These are phyloP conservation scores for Amblyopsis hoosieri DNA, from an alignment of 2,797 vertebrate species.

Conservation along the genomic window DNA sequence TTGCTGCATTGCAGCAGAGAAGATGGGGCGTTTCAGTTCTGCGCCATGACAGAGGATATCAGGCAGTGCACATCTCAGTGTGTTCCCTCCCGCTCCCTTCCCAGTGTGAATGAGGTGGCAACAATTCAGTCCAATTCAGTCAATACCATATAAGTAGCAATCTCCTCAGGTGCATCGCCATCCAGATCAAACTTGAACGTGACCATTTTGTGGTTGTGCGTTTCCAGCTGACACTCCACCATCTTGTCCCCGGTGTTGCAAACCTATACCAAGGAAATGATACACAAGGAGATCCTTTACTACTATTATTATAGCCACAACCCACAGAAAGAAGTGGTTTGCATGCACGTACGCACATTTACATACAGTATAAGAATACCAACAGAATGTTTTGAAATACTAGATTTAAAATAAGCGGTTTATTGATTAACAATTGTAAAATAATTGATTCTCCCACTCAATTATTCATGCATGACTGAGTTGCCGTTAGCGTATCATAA, in stretches of 20 bases:
- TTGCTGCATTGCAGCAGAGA: constrained; percentile 64
- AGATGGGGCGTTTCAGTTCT: constrained; percentile 37
- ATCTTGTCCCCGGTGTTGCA: constrained; percentile 98
- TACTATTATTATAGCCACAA: not conserved
- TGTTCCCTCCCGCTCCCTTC: not conserved
- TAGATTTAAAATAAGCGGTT: too few species aligned
- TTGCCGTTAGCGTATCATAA: too few species aligned
- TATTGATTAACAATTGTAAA: too few species aligned
- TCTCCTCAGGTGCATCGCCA: constrained; percentile 96
- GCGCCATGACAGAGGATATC: constrained; percentile 14
- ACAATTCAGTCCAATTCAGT: not conserved
- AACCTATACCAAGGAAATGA: constrained; percentile 75
- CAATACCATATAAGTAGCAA: constrained; percentile 93
- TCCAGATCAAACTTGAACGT: constrained; percentile 98
- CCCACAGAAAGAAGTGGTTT: not conserved
- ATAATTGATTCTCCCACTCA: too few species aligned
- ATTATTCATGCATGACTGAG: too few species aligned
- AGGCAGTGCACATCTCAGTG: constrained; percentile 4
- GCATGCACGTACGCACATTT: not conserved
- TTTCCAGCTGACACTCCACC: constrained; percentile 98
- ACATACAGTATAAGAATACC: not conserved
- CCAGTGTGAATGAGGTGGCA: not conserved
- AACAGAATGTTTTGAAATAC: not conserved
- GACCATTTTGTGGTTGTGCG: constrained; percentile 99
- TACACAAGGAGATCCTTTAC: constrained; percentile 5